Evolutionary conservation across 2,888 invertebrate species (phyloP).

Genomic region (Drosophila borborema): DNA sequence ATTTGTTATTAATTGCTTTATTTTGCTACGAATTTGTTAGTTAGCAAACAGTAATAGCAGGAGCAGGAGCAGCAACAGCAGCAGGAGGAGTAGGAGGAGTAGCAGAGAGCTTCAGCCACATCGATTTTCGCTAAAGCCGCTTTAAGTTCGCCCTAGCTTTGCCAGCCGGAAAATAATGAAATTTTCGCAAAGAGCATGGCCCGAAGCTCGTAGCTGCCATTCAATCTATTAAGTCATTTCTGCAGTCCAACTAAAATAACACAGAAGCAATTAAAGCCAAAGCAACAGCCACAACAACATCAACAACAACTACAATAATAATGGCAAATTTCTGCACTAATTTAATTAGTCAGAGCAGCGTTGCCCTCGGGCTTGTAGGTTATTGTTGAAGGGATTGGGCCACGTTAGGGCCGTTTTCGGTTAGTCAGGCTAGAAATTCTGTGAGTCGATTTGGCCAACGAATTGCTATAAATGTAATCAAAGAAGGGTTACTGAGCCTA

Average conservation of each 20-base stretch:
- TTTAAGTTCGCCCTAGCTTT: conserved; percentile 24
- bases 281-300: conserved; percentile 21
- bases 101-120: conserved; percentile 3
- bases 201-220: conserved; percentile 21
- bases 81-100: neutral
- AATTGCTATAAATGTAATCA: conserved; percentile 55
- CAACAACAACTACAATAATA: conserved; percentile 29
- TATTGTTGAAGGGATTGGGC: conserved; percentile 3
- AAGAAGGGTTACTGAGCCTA: conserved; percentile 36
- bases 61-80: neutral
- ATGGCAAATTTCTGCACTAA: conserved; percentile 60
- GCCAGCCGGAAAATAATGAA: conserved; percentile 14
- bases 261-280: conserved; percentile 58
- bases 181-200: neutral
- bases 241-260: conserved; percentile 17
- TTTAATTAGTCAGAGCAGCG: conserved; percentile 65
- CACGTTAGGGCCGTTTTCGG: conserved; percentile 3
- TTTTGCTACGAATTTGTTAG: conserved; percentile 47
- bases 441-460: conserved; percentile 20
- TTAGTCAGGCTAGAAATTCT: conserved; percentile 20
- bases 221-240: conserved; percentile 51
- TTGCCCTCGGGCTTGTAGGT: neutral
- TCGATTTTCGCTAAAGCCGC: conserved; percentile 52
- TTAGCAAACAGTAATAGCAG: conserved; percentile 21
- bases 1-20: conserved; percentile 70